Conservation (phyloP, 2,797 vertebrate species). For the Anisognathus igniventris region DNA sequence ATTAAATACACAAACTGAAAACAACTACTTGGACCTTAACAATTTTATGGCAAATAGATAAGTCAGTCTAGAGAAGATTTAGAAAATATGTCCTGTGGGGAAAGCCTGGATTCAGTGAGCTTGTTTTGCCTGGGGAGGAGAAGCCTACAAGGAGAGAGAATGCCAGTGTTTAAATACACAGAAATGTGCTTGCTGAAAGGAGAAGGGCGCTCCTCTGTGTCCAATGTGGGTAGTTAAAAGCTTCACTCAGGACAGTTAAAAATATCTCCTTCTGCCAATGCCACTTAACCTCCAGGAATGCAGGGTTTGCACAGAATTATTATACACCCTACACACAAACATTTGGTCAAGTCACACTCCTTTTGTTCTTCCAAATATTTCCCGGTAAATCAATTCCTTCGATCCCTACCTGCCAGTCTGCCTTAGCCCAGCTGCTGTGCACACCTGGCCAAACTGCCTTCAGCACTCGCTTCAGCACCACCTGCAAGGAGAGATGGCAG, state of each 20-base stretch:
- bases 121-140: neutral
- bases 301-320: neutral
- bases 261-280: neutral
- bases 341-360: neutral
- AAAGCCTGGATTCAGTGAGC: neutral
- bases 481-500: neutral
- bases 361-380: neutral
- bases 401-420: neutral
- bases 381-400: neutral
- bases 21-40: neutral
- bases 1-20: neutral
- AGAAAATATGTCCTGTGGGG: neutral
- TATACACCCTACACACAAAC: neutral
- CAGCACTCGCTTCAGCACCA: rapidly evolving
- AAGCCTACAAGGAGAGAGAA: neutral
- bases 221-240: neutral
- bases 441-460: neutral
- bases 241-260: neutral
- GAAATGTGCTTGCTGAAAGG: neutral
- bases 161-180: neutral
- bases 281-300: neutral
- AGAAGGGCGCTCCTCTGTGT: neutral
- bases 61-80: neutral
- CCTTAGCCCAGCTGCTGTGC: neutral
- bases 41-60: neutral